Base-by-base conservation (phyloP, 2,888 invertebrate species). In the Drosophila nr. perissopoda region DNA sequence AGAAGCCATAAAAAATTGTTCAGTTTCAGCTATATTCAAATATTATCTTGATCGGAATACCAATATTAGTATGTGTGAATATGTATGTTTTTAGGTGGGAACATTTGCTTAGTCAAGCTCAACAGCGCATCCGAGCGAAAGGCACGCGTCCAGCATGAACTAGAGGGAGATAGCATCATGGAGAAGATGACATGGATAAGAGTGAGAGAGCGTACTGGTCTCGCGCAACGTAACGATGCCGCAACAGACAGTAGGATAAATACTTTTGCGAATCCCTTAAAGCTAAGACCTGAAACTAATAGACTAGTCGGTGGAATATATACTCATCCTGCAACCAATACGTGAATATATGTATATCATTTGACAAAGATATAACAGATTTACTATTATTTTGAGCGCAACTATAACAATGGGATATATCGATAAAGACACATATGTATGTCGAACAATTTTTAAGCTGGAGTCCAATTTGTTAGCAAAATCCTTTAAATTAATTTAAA, bases 131-230 rank as follows among this genome's bases (percentile, higher is more conserved):
- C 21, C 16, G 57, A 57, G 57, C 21, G 40, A 40, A 29, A 31
- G 10, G 38, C 29, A 56, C 6, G 10, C 13, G 27, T n/a, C 4
- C 2, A 1, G 11, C 57, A 57, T 31, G 38, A 57, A 21, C 3
- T 31, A 29, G 40, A 57, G 40, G 5, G 57, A 57, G 57, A 57
- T 21, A 40, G 57, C 31, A 31, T 16, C 8, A 29, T 36, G 16
- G 16, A 16, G 21, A 1, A 34, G 10, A 1, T 6, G 27, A 13
- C 27, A 10, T 27, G 27, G 29, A 57, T 57, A 3, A 16, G 40
- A 57, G 40, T 5, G 57, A 57, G 57, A 57, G 4, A 18, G 13
- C 10, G 13, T 13, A 13, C 6, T 42, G 21, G 21, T 6, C 11
- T 13, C 11, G 21, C 21, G 1, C 11, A 42, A 11, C 6, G 5